Evolutionary conservation across 2,113 vertebrate species (phyloP).

Genomic region (Neomonachus schauinslandi): DNA sequence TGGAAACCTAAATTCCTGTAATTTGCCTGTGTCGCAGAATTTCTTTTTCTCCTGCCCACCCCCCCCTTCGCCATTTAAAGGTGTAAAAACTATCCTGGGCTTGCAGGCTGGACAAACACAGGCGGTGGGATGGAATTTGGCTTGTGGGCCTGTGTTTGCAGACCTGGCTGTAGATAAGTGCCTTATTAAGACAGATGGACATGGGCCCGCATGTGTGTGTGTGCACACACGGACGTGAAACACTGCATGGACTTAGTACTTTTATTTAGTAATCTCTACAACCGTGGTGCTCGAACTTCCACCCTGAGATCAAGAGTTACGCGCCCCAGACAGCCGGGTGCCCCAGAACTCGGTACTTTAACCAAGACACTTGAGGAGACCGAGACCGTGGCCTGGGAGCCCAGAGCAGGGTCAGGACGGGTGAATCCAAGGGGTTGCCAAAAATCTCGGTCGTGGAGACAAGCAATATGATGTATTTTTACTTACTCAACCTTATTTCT

Average conservation of each 20-base stretch:
- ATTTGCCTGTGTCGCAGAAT: not conserved
- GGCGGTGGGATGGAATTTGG: not conserved
- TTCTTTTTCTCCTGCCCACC: no score
- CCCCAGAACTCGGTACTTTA: not conserved
- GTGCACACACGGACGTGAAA: rapidly evolving
- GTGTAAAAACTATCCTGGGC: not conserved
- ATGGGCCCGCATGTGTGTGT: rapidly evolving
- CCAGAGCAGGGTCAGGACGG: not conserved
- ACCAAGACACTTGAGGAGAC: not conserved
- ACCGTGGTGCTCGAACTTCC: not conserved
- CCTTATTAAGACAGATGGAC: no score
- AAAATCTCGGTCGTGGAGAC: no score
- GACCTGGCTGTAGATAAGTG: rapidly evolving
- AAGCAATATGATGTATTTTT: not conserved
- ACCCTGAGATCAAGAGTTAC: not conserved
- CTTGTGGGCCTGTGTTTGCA: not conserved
- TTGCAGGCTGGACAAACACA: not conserved
- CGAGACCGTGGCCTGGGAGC: not conserved
- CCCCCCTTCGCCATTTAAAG: not conserved
- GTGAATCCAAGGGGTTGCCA: not conserved
- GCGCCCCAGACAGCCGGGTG: rapidly evolving
- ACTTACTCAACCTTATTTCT: not conserved
- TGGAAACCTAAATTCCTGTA: rapidly evolving
- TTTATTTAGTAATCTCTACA: not conserved
- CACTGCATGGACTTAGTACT: not conserved